Percentiles rank a stretch among this genome's conserved stretches.
Conservation (phyloP, 2,888 invertebrate genomes). For the Conus canariensis region DNA sequence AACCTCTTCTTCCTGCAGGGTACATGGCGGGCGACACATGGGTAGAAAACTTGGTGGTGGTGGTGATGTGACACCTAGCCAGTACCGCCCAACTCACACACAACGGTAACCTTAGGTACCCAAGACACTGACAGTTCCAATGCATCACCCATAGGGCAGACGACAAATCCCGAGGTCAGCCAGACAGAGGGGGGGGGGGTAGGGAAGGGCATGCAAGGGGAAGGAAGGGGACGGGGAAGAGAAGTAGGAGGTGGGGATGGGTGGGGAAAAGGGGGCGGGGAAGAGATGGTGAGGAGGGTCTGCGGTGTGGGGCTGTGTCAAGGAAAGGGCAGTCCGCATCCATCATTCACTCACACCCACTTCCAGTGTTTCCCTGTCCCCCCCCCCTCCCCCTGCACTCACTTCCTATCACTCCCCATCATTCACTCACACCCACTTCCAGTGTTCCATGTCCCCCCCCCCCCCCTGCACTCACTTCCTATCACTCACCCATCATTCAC, state of each 20-base stretch:
- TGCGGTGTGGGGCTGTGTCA: not conserved
- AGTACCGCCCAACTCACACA: not conserved
- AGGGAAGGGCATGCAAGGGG: not conserved
- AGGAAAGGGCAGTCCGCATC: not conserved
- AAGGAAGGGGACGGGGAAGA: not conserved
- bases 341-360: no score
- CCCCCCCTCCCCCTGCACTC: no score
- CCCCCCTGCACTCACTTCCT: no score
- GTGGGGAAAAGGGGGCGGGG: not conserved
- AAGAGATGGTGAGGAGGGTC: not conserved
- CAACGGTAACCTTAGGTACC: conserved; percentile 20
- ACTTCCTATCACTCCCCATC: no score
- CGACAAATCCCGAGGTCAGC: not conserved
- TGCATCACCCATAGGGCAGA: not conserved
- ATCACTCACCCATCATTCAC: no score
- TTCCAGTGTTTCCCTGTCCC: no score
- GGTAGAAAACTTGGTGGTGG: no score
- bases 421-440: no score
- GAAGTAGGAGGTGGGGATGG: not conserved
- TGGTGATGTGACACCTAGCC: no score
- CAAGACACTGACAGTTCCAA: not conserved
- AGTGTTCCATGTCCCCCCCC: no score
- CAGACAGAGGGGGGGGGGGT: not conserved
- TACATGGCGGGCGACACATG: no score
- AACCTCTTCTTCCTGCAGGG: not conserved